Conservation (phyloP, 2,797 vertebrate species). For the Sylvilagus floridanus region DNA sequence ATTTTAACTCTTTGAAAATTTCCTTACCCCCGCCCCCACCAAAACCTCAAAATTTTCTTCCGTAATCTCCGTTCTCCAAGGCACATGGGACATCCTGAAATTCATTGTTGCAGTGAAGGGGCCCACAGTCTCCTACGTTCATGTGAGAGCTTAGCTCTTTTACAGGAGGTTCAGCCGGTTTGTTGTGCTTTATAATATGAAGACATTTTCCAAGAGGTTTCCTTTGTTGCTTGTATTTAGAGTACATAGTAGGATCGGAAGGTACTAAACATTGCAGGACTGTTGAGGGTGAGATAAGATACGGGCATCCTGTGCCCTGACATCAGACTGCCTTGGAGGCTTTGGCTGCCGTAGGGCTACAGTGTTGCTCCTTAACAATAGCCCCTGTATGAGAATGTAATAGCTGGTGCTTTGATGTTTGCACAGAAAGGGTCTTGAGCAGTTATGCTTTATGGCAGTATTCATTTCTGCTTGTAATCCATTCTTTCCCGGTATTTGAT, state of each 20-base stretch:
- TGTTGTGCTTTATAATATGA: not conserved
- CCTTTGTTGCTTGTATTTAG: not conserved
- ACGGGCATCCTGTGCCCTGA: too few relatives aligned
- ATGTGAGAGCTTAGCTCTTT: not conserved
- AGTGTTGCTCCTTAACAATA: not conserved
- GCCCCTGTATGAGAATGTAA: not conserved
- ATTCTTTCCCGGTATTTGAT: not conserved
- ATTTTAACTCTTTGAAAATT: not conserved
- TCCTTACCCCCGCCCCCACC: too few relatives aligned
- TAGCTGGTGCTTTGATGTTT: not conserved
- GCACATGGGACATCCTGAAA: not conserved
- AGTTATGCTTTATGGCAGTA: not conserved
- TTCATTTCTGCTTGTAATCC: not conserved
- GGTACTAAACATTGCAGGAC: not conserved
- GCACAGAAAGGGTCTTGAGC: not conserved
- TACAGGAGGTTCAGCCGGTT: not conserved
- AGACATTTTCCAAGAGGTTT: constrained; percentile 21
- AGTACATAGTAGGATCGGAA: not conserved
- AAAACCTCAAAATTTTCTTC: not conserved
- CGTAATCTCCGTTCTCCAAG: not conserved
- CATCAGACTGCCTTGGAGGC: not conserved
- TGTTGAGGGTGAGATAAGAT: not conserved
- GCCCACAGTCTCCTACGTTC: too few relatives aligned
- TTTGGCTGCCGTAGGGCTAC: not conserved
- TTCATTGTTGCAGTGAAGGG: not conserved